phyloP scores from a whole-genome alignment of 1,140 invertebrate species.

The Pseudachorutes palmiensis region DNA sequence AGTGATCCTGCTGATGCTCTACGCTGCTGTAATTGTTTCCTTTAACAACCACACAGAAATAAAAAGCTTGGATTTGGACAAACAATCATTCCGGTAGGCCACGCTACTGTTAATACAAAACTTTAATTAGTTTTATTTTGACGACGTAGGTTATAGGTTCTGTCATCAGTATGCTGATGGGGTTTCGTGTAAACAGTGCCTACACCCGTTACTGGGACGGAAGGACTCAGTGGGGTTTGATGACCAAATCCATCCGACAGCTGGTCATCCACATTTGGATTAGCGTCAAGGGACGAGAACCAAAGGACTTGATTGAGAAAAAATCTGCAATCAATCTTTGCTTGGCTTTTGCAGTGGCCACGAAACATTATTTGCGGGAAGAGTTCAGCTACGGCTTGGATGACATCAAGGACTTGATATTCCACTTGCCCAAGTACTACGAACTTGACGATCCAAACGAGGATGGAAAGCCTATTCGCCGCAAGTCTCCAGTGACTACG shows the following conservation, averaged over 20 bases:
- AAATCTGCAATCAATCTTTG: slow-evolving; percentile 19
- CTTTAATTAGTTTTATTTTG: too few relatives aligned
- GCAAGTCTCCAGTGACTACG: too few relatives aligned
- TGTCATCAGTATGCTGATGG: neutral
- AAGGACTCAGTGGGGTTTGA: neutral
- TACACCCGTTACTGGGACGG: neutral
- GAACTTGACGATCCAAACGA: neutral
- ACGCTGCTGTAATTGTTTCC: neutral
- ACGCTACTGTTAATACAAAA: too few relatives aligned
- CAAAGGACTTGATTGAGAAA: slow-evolving; percentile 16
- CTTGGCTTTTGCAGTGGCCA: slow-evolving; percentile 19
- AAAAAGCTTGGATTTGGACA: neutral
- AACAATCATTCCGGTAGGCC: neutral
- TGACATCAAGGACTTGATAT: slow-evolving; percentile 16
- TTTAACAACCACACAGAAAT: neutral
- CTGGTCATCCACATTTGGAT: neutral
- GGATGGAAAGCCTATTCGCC: too few relatives aligned
- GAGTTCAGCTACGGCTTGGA: slow-evolving; percentile 19
- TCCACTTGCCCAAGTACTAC: slow-evolving; percentile 15
- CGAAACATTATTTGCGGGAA: slow-evolving; percentile 17
- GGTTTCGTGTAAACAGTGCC: neutral
- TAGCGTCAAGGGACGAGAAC: neutral
- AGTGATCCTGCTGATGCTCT: neutral
- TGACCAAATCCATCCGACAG: neutral
- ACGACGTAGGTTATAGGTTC: neutral